Percentiles rank a stretch among this genome's conserved stretches.
These are phyloP conservation scores for Ormia ochracea DNA, from an alignment of 2,888 invertebrate species.

Conservation along the genomic window DNA sequence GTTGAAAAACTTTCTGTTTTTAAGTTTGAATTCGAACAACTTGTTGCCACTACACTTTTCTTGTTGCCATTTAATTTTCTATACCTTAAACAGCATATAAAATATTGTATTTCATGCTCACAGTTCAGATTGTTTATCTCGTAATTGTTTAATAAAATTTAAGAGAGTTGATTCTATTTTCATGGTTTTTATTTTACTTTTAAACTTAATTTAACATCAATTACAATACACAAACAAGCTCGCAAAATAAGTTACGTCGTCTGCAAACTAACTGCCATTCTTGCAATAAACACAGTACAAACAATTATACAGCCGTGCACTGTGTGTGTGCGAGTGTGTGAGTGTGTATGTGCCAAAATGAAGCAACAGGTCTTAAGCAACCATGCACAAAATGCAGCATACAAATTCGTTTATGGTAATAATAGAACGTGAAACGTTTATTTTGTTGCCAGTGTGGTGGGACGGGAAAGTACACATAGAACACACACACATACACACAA, in stretches of 20 bases:
- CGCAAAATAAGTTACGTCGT: constrained; percentile 4
- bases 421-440: constrained; percentile 53
- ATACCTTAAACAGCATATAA: too few relatives aligned
- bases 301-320: not conserved
- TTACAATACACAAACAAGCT: constrained; percentile 2
- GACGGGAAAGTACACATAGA: not conserved
- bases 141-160: constrained; percentile 12
- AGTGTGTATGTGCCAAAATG: not conserved
- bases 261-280: constrained; percentile 9
- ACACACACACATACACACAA: not conserved
- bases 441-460: constrained; percentile 33
- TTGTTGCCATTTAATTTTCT: too few relatives aligned
- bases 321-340: not conserved
- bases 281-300: not conserved
- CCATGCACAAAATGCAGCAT: constrained; percentile 51
- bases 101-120: not conserved
- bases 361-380: constrained; percentile 53
- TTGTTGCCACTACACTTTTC: too few relatives aligned
- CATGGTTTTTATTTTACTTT: not conserved
- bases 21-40: too few relatives aligned
- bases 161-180: not conserved
- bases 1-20: too few relatives aligned
- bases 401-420: constrained; percentile 51
- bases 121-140: not conserved
- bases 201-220: constrained; percentile 53